Evolutionary conservation across 2,113 vertebrate species (phyloP), one percentile per base, ranked within the genome.

Genomic region (Xenopus borealis): DNA sequence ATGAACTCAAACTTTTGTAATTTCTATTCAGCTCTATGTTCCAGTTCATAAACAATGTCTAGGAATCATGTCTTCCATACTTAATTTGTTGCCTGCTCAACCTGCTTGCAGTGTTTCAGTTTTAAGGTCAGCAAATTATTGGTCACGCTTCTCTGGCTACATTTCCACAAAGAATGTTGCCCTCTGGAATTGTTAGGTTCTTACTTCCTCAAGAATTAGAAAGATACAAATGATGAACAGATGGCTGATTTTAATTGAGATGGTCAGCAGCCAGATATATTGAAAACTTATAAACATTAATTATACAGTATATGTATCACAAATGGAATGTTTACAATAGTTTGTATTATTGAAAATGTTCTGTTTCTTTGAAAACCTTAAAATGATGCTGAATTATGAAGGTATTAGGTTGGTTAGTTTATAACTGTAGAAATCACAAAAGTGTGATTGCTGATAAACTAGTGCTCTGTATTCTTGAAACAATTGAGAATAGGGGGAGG

Each of bases 201-300:
- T 19, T 40, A 44, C 19, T 46, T 11, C 20, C n/a, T 14, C 40
- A 59, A 45, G 33, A 58, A 19, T 40, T 23, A 23, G 18, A 23
- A 23, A 13, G 58, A 61, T 61, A 61, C 18, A 61, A 11, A 10
- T 58, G 53, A 45, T 19, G 53, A 70, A 20, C 68, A 70, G 68
- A 70, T 70, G 68, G 68, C n/a, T 70, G 27, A 13, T 12, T 45
- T 59, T 70, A 70, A 58, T 70, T 61, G 58, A 61, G 58, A 12
- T 27, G 58, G 58, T 27, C 58, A 61, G 58, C 27, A 23, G 19
- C 19, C 18, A 61, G 20, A 9, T 23, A 23, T 61, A 12, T 61
- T 61, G 10, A n/a, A 23, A 61, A 61, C 2, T 3, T 61, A 2
- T 27, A 61, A 61, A 23, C 8, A 12, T 61, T 61, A 27, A 23